Evolutionary conservation across 2,797 vertebrate species (phyloP).

Genomic region (Pangasius larnaudii): DNA sequence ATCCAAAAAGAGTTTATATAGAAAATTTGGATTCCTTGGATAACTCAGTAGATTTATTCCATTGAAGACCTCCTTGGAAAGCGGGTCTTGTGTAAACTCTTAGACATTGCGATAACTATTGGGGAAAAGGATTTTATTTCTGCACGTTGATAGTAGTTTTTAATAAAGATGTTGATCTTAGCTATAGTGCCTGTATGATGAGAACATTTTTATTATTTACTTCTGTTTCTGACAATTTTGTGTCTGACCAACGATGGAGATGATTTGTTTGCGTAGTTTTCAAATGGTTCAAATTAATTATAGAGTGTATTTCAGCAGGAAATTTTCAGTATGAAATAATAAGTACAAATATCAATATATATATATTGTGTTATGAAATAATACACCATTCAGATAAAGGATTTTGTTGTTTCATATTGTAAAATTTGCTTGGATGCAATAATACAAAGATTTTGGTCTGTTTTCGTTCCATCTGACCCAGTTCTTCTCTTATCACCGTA

Average conservation of each 20-base stretch:
- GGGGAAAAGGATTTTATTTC: background rate
- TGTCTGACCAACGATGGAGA: background rate
- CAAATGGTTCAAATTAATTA: background rate
- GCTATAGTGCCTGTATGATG: background rate
- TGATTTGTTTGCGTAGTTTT: background rate
- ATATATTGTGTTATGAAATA: background rate
- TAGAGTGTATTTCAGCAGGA: background rate
- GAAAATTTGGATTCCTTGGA: background rate
- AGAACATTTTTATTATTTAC: background rate
- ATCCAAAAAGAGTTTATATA: background rate
- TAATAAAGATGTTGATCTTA: background rate
- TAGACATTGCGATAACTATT: background rate
- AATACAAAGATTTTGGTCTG: background rate
- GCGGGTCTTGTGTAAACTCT: background rate
- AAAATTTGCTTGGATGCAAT: background rate
- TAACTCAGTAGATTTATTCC: background rate
- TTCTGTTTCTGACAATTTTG: background rate
- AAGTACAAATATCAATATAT: background rate
- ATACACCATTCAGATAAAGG: background rate
- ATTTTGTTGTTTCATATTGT: background rate
- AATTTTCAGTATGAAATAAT: background rate
- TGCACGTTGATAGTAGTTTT: background rate
- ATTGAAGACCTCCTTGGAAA: background rate
- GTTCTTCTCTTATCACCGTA: slow-evolving; percentile 11
- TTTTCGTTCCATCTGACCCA: background rate